Evolutionary conservation across 1,140 invertebrate genomes (phyloP), one percentile per base, ranked within the genome.

Genomic region (Lasaia peninsularis): DNA sequence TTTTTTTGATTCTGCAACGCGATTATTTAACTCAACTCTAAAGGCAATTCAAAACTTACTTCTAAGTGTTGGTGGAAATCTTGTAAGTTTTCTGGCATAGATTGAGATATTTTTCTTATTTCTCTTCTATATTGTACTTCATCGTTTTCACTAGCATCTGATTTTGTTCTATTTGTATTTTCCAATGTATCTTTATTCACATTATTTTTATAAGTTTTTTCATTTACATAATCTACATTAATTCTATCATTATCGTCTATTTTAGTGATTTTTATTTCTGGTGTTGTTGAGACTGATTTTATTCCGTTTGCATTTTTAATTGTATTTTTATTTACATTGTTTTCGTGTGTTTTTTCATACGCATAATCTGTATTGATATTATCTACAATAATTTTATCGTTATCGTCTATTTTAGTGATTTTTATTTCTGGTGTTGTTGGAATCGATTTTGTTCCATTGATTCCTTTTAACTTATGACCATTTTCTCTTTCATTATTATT

Each of bases 91-190:
- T 32, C 14, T n/a, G 52, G 52, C n/a, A 37, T 35, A 12, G 52
- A 54, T 6, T 40, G 18, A 5, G 52, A 54, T 20, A 20, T 21
- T 28, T 48, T 54, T 32, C 28, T 44, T 9, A 60, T 14, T 21
- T 60, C 44, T 51, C 44, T 49, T 37, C 58, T 71, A 21, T 66
- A 73, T 10, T 63, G 56, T 8, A 78, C 24, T 18, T 73, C 65
- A 60, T 64, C 72, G 2, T 69, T 63, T 7, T 14, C 31, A 20
- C 32, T 53, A 11, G 14, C 20, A 28, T 49, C 37, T 48, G 18
- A 11, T 32, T 32, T 21, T 51, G 37, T 55, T 56, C 16, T 3
- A 28, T 51, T 44, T 16, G 10, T 9, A 18, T 18, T n/a, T 16
- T 35, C 18, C 16, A 18, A 1, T 20, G 0, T 20, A 20, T 10